A percentile compares a stretch with the other conserved stretches of the same genome.
These are phyloP conservation scores for Xenus cinereus DNA, from an alignment of 2,113 vertebrate species.

Conservation along the genomic window DNA sequence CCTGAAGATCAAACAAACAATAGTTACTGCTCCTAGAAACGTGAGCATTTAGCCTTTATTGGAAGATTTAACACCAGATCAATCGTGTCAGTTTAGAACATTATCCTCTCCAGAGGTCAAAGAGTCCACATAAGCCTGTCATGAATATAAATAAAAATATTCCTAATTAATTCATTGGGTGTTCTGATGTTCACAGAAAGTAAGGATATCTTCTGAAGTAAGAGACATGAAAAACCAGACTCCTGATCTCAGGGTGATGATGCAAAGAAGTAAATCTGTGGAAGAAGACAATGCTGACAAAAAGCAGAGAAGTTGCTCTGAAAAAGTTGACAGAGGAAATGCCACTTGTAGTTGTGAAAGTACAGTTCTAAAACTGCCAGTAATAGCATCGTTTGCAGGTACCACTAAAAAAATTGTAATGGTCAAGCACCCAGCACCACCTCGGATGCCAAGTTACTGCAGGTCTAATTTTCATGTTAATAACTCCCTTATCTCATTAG, in stretches of 20 bases:
- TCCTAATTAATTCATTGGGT: conserved; percentile 1
- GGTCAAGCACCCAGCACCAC: conserved; percentile 25
- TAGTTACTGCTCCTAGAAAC: not conserved
- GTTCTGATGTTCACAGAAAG: not conserved
- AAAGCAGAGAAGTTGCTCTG: not conserved
- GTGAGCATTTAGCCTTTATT: not conserved
- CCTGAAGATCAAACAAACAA: conserved; percentile 47
- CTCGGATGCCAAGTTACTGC: not conserved
- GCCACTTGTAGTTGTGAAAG: not conserved
- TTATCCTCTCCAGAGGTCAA: not conserved
- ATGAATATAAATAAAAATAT: conserved; percentile 40
- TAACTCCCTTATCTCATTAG: not conserved
- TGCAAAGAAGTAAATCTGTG: not conserved
- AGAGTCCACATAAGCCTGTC: not conserved
- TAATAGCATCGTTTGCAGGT: conserved; percentile 63
- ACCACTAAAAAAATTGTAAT: conserved; percentile 52
- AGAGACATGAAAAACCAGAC: not conserved
- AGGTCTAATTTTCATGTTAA: not conserved
- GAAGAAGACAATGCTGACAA: not conserved
- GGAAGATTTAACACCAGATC: not conserved
- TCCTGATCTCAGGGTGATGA: not conserved
- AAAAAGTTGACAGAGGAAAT: not conserved
- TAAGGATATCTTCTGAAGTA: not conserved
- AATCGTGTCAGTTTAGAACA: not conserved
- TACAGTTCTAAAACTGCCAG: conserved; percentile 18